Percentiles rank a stretch among this genome's conserved stretches.
phyloP scores from a whole-genome alignment of 2,113 vertebrate genomes.

The Macrotus californicus region DNA sequence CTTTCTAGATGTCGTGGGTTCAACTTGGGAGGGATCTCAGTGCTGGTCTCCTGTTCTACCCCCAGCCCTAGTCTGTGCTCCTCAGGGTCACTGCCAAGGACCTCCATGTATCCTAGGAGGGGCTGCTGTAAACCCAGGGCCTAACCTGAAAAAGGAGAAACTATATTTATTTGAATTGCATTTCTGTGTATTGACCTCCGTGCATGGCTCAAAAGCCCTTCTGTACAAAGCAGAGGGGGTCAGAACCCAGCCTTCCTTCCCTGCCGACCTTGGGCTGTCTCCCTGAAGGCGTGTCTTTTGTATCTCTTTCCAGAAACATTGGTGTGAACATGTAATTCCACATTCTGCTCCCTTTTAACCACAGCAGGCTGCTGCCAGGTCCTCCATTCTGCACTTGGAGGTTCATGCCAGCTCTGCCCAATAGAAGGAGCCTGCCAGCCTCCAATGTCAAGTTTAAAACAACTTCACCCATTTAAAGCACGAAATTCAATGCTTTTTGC shows the following conservation, averaged over 20 bases:
- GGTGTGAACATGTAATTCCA: neutral
- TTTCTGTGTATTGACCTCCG: no score
- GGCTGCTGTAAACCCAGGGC: neutral
- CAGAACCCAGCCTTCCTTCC: neutral
- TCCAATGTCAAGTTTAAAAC: neutral
- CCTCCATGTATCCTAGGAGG: neutral
- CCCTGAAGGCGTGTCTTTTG: neutral
- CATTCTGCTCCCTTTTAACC: neutral
- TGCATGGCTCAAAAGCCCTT: fast-evolving
- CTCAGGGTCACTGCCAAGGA: neutral
- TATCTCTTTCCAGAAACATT: neutral
- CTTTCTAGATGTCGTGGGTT: neutral
- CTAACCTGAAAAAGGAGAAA: neutral
- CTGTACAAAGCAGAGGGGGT: fast-evolving
- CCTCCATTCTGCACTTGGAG: neutral
- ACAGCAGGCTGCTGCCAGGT: neutral
- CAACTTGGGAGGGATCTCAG: neutral
- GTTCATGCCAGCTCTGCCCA: neutral
- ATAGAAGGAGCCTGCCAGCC: neutral
- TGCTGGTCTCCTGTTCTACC: neutral
- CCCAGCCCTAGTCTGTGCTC: fast-evolving
- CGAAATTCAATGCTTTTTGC: neutral
- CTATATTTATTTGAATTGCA: neutral
- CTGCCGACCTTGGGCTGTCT: neutral
- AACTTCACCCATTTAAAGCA: neutral